phyloP scores from a whole-genome alignment of 2,113 vertebrate genomes.

The Daubentonia madagascariensis region DNA sequence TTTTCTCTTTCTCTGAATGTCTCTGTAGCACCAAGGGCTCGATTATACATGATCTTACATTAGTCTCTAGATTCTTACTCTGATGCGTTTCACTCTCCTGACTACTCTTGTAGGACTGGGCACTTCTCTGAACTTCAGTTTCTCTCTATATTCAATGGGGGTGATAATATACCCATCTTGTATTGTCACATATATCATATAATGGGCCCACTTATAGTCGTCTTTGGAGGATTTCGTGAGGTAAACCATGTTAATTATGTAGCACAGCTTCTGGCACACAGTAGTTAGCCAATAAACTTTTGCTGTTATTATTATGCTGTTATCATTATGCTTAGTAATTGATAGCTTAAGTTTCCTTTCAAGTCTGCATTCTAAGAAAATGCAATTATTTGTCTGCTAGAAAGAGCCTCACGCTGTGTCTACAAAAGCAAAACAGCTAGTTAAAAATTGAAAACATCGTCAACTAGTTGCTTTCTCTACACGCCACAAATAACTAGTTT shows the following conservation, averaged over 20 bases:
- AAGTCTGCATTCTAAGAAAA: background rate
- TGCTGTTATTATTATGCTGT: background rate
- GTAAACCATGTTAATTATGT: background rate
- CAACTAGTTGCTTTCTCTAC: background rate
- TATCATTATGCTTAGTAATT: conserved; percentile 8
- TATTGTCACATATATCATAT: too few relatives aligned
- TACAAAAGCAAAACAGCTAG: background rate
- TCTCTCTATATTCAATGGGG: background rate
- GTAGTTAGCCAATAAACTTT: background rate
- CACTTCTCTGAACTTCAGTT: background rate
- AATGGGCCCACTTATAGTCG: background rate
- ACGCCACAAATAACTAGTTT: background rate
- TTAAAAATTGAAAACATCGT: background rate
- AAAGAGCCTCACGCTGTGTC: background rate
- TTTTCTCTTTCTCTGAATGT: background rate
- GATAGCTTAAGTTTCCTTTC: background rate
- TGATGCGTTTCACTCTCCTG: background rate
- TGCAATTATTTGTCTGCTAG: background rate
- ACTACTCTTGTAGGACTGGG: background rate
- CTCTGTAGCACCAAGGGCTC: background rate
- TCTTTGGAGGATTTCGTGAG: background rate
- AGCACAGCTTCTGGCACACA: background rate
- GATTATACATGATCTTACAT: background rate
- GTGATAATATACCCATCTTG: background rate
- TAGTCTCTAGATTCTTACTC: background rate